Conservation (phyloP, 2,888 invertebrate species). For the Nemapogon koenigi region DNA sequence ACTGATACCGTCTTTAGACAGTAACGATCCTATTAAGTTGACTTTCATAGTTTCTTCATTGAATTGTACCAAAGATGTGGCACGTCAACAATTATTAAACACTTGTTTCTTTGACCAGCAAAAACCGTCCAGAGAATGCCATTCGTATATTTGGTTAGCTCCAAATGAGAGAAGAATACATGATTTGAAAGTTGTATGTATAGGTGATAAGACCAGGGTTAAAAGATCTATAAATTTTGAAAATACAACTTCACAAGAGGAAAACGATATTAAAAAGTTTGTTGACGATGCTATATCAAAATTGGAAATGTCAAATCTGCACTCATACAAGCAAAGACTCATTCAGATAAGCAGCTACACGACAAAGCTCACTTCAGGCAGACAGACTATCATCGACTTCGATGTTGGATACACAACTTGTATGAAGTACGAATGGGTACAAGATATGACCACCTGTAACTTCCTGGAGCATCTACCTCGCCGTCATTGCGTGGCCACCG, state of each 20-base stretch:
- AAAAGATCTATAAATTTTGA: constrained; percentile 25
- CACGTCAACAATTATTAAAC: not conserved
- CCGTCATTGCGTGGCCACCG: constrained; percentile 39
- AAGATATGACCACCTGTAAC: constrained; percentile 35
- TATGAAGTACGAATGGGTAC: constrained; percentile 44
- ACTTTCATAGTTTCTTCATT: constrained; percentile 30
- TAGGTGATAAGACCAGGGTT: not conserved
- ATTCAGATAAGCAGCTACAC: constrained; percentile 37
- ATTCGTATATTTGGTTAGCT: constrained; percentile 30
- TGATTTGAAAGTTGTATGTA: constrained; percentile 20
- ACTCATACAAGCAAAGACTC: constrained; percentile 42
- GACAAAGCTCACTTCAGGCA: constrained; percentile 36
- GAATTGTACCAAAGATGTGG: constrained; percentile 35
- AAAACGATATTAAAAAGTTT: constrained; percentile 29
- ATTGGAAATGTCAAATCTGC: constrained; percentile 37
- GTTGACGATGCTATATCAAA: constrained; percentile 36
- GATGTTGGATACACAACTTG: constrained; percentile 49
- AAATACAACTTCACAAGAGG: constrained; percentile 25
- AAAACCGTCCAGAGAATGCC: constrained; percentile 27
- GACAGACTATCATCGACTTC: constrained; percentile 43
- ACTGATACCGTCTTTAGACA: constrained; percentile 33
- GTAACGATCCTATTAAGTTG: constrained; percentile 28
- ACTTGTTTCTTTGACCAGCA: constrained; percentile 5
- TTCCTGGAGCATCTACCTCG: constrained; percentile 41
- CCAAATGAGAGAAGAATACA: constrained; percentile 27